Conservation (phyloP, 1,140 invertebrate species). For the Trachelipus rathkii region DNA sequence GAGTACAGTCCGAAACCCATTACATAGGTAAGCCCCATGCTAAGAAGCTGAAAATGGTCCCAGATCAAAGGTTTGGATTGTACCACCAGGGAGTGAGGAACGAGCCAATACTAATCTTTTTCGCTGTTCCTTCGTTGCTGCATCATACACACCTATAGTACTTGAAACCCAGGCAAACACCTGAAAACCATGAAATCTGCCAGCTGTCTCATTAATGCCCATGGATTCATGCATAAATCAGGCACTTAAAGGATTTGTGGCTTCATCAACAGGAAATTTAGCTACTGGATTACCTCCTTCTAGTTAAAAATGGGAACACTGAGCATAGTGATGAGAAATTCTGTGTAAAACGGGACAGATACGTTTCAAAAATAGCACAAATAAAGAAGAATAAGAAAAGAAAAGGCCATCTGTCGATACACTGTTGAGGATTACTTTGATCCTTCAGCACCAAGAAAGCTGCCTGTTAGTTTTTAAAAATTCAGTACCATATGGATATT, state of each 20-base stretch:
- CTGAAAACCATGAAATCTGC: background rate
- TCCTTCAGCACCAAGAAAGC: no score
- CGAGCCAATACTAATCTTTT: background rate
- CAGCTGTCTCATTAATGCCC: background rate
- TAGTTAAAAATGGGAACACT: no score
- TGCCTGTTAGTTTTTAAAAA: no score
- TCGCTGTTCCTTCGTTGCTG: background rate
- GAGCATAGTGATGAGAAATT: no score
- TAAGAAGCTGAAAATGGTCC: constrained; percentile 34
- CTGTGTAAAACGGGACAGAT: no score
- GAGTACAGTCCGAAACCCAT: constrained; percentile 39
- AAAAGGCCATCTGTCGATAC: no score
- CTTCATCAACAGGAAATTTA: background rate
- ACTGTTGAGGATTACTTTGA: no score
- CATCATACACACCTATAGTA: background rate
- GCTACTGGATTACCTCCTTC: background rate
- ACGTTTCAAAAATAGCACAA: no score
- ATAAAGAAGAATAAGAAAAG: no score
- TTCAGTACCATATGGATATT: no score
- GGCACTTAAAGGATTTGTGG: background rate
- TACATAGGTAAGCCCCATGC: constrained; percentile 42
- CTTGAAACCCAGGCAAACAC: background rate
- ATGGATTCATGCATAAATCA: no score
- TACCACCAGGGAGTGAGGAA: background rate
- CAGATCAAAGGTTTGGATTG: background rate